Evolutionary conservation across 2,888 invertebrate species (phyloP), one percentile per base, ranked within the genome.

Genomic region (Iphiclides podalirius): DNA sequence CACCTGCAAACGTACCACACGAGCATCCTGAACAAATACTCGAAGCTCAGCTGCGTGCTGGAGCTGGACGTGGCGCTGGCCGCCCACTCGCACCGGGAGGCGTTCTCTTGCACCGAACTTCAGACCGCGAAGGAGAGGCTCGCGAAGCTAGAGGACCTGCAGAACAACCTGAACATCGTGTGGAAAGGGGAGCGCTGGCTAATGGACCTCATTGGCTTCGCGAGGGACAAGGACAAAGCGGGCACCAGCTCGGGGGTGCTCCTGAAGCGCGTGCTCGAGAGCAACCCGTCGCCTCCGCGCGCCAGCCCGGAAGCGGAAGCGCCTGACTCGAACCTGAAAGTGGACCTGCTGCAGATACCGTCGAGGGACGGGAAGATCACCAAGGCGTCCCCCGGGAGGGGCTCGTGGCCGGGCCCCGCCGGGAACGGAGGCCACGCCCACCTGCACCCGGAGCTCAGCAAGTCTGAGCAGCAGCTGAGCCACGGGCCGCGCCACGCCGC

Each of bases 101-200:
- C 98, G 0, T 98, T 98, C 78, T 98, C 97, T 1, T 94, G 95
- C 45, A 92, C 92, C 2, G 98, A 98, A 76, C 79, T 98, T 16
- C 93, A 94, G 54, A 91, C 93, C 1, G 96, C 98, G 47, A 97
- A 96, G 77, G 95, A 96, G 64, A 92, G 96, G 50, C 85, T 98
- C 33, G 88, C 91, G 0, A 94, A 94, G 66, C 81, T 99, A 17
- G 94, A 95, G 69, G 95, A 96, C 44, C 91, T 98, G 34, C 98
- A 98, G 71, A 89, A 92, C 23, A 95, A 93, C 66, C 89, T 98
- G 37, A 98, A 98, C 67, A 83, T 92, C 0, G 93, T 96, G 1
- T 99, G 99, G 99, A 96, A 97, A 70, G 94, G 94, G 13, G 94
- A 96, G 35, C 92, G 99, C 12, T 99, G 99, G 99, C 91, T 99